Conservation (phyloP, 2,113 vertebrate species). For the Canis aureus region DNA sequence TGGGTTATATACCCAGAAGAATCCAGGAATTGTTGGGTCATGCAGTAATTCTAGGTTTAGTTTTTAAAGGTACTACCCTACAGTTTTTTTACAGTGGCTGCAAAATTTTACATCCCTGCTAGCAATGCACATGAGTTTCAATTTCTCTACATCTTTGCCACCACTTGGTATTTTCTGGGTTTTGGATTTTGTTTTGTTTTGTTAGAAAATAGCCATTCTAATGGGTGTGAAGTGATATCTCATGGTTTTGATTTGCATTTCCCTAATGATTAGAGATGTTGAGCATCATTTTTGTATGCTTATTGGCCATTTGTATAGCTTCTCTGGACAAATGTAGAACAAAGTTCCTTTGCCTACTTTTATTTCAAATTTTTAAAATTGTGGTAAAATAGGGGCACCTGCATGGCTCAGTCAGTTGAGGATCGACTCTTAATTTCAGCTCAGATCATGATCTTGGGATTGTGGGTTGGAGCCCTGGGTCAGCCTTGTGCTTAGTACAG, state of each 20-base stretch:
- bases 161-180: background rate
- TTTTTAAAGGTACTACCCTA: background rate
- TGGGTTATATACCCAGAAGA: background rate
- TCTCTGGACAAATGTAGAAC: background rate
- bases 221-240: background rate
- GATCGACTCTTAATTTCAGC: background rate
- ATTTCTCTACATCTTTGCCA: background rate
- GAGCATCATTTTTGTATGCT: background rate
- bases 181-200: background rate
- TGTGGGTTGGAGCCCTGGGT: background rate
- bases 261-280: background rate
- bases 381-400: background rate
- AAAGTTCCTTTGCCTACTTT: background rate
- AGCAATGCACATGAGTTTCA: background rate
- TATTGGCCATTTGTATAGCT: background rate
- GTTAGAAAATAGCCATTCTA: background rate
- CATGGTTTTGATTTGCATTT: background rate
- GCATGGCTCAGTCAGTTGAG: background rate
- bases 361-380: background rate
- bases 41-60: background rate
- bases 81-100: background rate
- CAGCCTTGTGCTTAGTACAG: background rate
- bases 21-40: background rate
- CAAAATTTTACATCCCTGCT: background rate
- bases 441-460: background rate